phyloP scores from a whole-genome alignment of 1,140 invertebrate genomes.

The Trichoplusia ni region DNA sequence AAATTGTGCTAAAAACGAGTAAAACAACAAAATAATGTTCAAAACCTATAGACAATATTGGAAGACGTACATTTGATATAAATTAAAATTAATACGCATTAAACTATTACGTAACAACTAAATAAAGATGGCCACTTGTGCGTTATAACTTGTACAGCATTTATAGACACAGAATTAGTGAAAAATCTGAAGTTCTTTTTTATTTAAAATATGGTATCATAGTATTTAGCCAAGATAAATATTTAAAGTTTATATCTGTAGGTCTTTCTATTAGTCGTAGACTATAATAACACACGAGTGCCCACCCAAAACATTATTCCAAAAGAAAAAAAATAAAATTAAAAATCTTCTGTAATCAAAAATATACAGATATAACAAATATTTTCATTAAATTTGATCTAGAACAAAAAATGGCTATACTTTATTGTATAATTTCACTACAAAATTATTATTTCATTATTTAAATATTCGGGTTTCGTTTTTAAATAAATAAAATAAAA shows the following conservation, averaged over 20 bases:
- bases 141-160: not conserved
- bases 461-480: conserved; percentile 6
- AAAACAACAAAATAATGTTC: conserved; percentile 32
- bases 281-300: conserved; percentile 16
- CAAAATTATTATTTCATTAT: conserved; percentile 20
- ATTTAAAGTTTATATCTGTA: too few relatives aligned
- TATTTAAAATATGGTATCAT: too few relatives aligned
- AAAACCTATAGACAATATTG: conserved; percentile 45
- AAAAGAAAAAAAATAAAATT: conserved; percentile 20
- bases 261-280: too few relatives aligned
- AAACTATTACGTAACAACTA: conserved; percentile 38
- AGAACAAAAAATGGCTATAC: conserved; percentile 39
- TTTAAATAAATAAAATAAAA: conserved; percentile 42
- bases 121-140: conserved; percentile 48
- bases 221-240: too few relatives aligned
- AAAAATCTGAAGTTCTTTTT: too few relatives aligned
- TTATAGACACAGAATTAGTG: not conserved
- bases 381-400: not conserved
- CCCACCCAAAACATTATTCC: not conserved
- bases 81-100: conserved; percentile 45
- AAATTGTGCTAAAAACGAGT: conserved; percentile 57
- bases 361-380: conserved; percentile 66
- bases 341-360: conserved; percentile 58
- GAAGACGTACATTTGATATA: conserved; percentile 44
- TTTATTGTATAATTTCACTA: conserved; percentile 40